Evolutionary conservation across 2,797 vertebrate genomes (phyloP).

Genomic region (Gadopsis marmoratus): DNA sequence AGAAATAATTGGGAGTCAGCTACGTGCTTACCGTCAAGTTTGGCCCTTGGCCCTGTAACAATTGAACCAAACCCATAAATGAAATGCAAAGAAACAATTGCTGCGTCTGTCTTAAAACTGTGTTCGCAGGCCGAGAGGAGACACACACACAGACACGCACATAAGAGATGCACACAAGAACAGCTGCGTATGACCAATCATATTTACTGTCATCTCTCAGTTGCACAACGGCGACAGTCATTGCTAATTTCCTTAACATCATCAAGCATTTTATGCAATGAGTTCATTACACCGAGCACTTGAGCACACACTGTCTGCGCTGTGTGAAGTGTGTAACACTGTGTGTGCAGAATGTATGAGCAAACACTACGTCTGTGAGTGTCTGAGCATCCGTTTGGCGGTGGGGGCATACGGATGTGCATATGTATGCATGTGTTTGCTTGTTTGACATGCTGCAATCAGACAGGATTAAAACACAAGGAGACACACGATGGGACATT

Average conservation of each 20-base stretch:
- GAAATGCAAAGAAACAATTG: constrained; percentile 7
- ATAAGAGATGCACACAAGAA: constrained; percentile 8
- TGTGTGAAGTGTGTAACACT: constrained; percentile 23
- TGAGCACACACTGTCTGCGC: constrained; percentile 19
- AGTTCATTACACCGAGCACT: constrained; percentile 51
- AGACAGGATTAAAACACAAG: constrained; percentile 54
- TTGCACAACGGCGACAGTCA: constrained; percentile 34
- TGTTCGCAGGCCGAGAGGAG: neutral
- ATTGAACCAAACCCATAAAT: constrained; percentile 1
- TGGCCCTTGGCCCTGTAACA: neutral
- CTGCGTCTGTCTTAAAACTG: neutral
- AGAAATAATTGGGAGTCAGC: constrained; percentile 33
- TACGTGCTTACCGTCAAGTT: neutral
- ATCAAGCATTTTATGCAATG: constrained; percentile 35
- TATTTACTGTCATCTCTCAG: constrained; percentile 8
- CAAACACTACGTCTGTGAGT: neutral
- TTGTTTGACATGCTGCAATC: constrained; percentile 53
- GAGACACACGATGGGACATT: constrained; percentile 60
- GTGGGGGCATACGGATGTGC: neutral
- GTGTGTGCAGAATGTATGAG: constrained; percentile 10
- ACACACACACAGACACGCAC: neutral
- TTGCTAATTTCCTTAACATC: constrained; percentile 55
- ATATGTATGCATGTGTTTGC: constrained; percentile 31
- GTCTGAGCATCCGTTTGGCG: constrained; percentile 12
- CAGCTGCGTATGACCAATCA: constrained; percentile 45